A percentile compares a stretch with the other conserved stretches of the same genome.
These are phyloP conservation scores for Drosophila teissieri DNA, from an alignment of 1,140 invertebrate genomes.

Conservation along the genomic window DNA sequence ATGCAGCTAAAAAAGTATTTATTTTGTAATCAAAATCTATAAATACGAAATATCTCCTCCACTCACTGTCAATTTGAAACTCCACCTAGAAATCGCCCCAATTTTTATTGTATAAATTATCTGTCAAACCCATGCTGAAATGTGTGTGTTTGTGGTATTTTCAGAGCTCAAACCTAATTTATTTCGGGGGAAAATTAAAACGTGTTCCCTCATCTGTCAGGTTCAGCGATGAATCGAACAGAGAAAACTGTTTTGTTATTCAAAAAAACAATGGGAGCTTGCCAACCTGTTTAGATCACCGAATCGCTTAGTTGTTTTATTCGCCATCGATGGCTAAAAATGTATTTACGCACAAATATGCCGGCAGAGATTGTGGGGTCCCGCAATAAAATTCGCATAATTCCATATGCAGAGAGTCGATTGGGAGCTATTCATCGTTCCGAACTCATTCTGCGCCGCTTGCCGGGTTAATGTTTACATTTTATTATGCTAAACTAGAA, in stretches of 20 bases:
- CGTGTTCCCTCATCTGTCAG: conserved; percentile 40
- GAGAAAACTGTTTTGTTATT: conserved; percentile 42
- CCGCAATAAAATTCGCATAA: conserved; percentile 66
- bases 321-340: conserved; percentile 53
- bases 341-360: conserved; percentile 64
- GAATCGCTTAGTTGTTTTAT: conserved; percentile 26
- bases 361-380: conserved; percentile 19
- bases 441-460: conserved; percentile 17
- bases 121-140: conserved; percentile 26
- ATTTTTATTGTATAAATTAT: conserved; percentile 37
- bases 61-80: conserved; percentile 16
- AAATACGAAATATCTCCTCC: not conserved
- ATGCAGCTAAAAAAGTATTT: conserved; percentile 1
- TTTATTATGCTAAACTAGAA: conserved; percentile 73
- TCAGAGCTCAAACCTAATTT: conserved; percentile 33
- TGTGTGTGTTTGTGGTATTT: conserved; percentile 12
- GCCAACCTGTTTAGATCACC: conserved; percentile 19
- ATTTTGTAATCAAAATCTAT: conserved; percentile 5
- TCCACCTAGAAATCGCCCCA: not conserved
- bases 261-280: conserved; percentile 37
- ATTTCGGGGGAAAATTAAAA: conserved; percentile 34
- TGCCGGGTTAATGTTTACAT: conserved; percentile 58
- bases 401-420: conserved; percentile 26
- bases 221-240: conserved; percentile 21
- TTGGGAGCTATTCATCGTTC: not conserved